Percentiles rank a stretch among this genome's conserved stretches.
These are phyloP conservation scores for Tipula lateralis DNA, from an alignment of 2,888 invertebrate genomes.

Conservation along the genomic window DNA sequence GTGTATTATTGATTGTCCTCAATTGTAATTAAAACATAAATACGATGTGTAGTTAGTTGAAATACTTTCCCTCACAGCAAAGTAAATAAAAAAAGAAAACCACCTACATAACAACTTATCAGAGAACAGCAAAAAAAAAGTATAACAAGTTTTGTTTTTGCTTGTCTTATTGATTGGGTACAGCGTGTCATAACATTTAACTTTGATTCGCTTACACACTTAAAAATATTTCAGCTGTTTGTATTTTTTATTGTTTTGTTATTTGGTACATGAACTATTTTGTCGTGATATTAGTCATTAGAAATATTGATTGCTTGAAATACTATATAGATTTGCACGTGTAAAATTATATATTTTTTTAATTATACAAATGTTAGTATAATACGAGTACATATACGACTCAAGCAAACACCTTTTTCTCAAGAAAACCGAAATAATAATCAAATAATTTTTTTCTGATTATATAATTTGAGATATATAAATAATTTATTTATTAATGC, in stretches of 20 bases:
- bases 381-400: not conserved
- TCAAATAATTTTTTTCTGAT: not conserved
- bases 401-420: not conserved
- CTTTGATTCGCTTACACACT: not conserved
- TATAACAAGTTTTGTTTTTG: not conserved
- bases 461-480: not conserved
- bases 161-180: constrained; percentile 19
- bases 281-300: not conserved
- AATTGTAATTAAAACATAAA: constrained; percentile 11
- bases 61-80: constrained; percentile 3
- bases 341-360: not conserved
- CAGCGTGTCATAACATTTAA: constrained; percentile 11
- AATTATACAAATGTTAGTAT: too few relatives aligned
- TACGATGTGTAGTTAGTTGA: not conserved
- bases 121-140: not conserved
- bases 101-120: constrained; percentile 4
- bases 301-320: constrained; percentile 4
- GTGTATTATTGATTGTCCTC: not conserved
- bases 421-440: not conserved
- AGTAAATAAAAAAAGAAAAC: not conserved
- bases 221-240: not conserved
- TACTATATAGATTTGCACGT: not conserved
- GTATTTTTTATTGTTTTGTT: not conserved
- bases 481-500: not conserved
- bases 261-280: not conserved